These are phyloP conservation scores for Psammodynastes pulverulentus DNA, from an alignment of 2,113 vertebrate genomes.

Conservation along the genomic window DNA sequence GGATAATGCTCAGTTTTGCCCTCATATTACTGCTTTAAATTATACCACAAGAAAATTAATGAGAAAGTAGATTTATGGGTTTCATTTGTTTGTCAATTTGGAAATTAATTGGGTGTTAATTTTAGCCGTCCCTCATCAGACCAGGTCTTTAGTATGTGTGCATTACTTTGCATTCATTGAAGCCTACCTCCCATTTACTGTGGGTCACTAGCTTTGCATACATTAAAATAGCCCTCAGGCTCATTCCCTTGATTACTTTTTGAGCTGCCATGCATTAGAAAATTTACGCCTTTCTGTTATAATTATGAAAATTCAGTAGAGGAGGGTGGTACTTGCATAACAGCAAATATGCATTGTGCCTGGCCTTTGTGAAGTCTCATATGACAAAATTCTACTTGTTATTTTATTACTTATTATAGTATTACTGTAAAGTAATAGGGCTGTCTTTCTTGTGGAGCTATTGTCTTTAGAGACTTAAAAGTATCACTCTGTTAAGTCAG, in stretches of 20 bases:
- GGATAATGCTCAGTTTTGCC: slow-evolving; percentile 90
- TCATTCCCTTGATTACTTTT: slow-evolving; percentile 97
- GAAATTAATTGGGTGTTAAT: slow-evolving; percentile 99
- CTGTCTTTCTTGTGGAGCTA: slow-evolving; percentile 59
- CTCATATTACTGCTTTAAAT: slow-evolving; percentile 95
- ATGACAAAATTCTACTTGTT: slow-evolving; percentile 36
- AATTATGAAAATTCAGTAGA: slow-evolving; percentile 89
- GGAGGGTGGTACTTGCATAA: slow-evolving; percentile 81
- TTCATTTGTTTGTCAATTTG: slow-evolving; percentile 99
- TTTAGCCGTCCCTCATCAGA: slow-evolving; percentile 97
- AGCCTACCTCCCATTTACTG: slow-evolving; percentile 88
- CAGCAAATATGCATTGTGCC: slow-evolving; percentile 60
- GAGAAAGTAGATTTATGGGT: slow-evolving; percentile 99
- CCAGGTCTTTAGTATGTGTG: slow-evolving; percentile 79
- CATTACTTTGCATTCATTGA: slow-evolving; percentile 95
- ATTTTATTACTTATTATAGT: slow-evolving; percentile 43
- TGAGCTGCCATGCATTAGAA: slow-evolving; percentile 88
- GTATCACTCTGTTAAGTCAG: slow-evolving; percentile 43
- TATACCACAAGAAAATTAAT: slow-evolving; percentile 96
- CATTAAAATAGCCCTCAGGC: slow-evolving; percentile 95
- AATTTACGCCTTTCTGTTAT: slow-evolving; percentile 93
- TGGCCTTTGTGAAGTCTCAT: slow-evolving; percentile 30
- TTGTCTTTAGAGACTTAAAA: slow-evolving; percentile 64
- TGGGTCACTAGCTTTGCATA: slow-evolving; percentile 98
- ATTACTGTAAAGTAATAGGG: slow-evolving; percentile 50